Conservation (phyloP, 2,113 vertebrate genomes). For the Clarias batrachus region DNA sequence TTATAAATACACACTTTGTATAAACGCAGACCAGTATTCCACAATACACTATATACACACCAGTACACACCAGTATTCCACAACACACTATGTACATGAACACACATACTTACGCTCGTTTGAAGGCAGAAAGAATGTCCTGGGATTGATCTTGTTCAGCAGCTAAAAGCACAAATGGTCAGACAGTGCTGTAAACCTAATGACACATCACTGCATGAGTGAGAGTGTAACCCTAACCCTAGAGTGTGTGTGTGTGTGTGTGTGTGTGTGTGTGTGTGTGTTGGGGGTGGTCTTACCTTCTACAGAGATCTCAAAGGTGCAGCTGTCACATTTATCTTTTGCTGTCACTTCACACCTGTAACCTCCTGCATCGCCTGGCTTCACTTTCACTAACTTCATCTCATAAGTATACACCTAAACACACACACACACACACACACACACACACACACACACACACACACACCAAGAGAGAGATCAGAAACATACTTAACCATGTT, state of each 20-base stretch:
- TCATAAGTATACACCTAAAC: slow-evolving; percentile 81
- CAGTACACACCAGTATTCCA: slow-evolving; percentile 33
- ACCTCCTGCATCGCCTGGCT: slow-evolving; percentile 74
- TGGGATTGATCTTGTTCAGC: slow-evolving; percentile 58
- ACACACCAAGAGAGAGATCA: not conserved
- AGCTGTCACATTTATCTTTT: slow-evolving; percentile 86
- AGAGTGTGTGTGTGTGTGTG: slow-evolving; percentile 3
- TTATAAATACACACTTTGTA: slow-evolving; percentile 8
- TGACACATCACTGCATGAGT: not conserved
- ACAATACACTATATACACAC: not conserved
- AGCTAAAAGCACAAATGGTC: slow-evolving; percentile 59
- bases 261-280: slow-evolving; percentile 14
- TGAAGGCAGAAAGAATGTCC: slow-evolving; percentile 80
- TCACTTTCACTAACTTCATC: slow-evolving; percentile 78
- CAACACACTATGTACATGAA: not conserved
- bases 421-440: slow-evolving; percentile 18
- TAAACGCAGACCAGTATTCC: slow-evolving; percentile 37
- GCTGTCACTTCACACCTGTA: slow-evolving; percentile 85
- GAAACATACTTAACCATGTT: not conserved
- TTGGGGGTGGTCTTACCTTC: slow-evolving; percentile 69
- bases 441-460: not conserved
- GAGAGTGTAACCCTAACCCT: not conserved
- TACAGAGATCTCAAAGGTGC: slow-evolving; percentile 78
- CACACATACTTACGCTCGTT: slow-evolving; percentile 75
- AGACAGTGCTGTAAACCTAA: slow-evolving; percentile 25